Percentiles rank a stretch among this genome's conserved stretches.
Conservation (phyloP, 2,888 invertebrate genomes). For the Hedya salicella region DNA sequence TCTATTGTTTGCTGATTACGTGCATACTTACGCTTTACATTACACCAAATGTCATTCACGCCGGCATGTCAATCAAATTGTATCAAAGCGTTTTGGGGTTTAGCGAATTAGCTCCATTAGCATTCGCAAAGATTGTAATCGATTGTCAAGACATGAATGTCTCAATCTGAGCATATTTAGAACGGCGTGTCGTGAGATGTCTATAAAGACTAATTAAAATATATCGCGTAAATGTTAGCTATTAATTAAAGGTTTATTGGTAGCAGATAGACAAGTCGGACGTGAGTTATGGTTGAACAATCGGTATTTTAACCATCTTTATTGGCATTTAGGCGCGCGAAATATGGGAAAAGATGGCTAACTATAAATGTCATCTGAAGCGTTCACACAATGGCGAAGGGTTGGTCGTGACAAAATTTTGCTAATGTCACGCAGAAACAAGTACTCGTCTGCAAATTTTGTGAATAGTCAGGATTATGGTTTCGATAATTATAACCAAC, state of each 20-base stretch:
- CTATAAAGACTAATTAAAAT: slow-evolving; percentile 45
- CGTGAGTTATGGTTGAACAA: slow-evolving; percentile 40
- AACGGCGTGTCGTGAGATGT: slow-evolving; percentile 43
- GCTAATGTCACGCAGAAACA: not conserved
- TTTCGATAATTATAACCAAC: too few relatives aligned
- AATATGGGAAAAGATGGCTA: slow-evolving; percentile 56
- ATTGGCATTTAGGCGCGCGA: slow-evolving; percentile 55
- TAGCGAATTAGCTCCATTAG: slow-evolving; percentile 34
- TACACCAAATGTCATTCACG: slow-evolving; percentile 48
- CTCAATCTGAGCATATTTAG: slow-evolving; percentile 47
- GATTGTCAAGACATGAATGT: slow-evolving; percentile 51
- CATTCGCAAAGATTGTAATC: slow-evolving; percentile 48
- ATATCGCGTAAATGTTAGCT: slow-evolving; percentile 10
- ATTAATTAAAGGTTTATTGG: slow-evolving; percentile 44
- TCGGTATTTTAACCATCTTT: slow-evolving; percentile 34
- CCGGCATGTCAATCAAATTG: slow-evolving; percentile 59
- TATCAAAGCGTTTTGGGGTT: slow-evolving; percentile 30
- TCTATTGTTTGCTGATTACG: slow-evolving; percentile 58
- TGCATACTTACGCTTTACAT: slow-evolving; percentile 44
- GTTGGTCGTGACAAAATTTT: not conserved
- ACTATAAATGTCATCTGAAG: slow-evolving; percentile 52
- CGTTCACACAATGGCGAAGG: not conserved
- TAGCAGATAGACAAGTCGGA: slow-evolving; percentile 16
- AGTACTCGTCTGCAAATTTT: too few relatives aligned
- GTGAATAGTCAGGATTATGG: too few relatives aligned